phyloP scores from a whole-genome alignment of 2,888 invertebrate species.

The Scrobipalpa costella region DNA sequence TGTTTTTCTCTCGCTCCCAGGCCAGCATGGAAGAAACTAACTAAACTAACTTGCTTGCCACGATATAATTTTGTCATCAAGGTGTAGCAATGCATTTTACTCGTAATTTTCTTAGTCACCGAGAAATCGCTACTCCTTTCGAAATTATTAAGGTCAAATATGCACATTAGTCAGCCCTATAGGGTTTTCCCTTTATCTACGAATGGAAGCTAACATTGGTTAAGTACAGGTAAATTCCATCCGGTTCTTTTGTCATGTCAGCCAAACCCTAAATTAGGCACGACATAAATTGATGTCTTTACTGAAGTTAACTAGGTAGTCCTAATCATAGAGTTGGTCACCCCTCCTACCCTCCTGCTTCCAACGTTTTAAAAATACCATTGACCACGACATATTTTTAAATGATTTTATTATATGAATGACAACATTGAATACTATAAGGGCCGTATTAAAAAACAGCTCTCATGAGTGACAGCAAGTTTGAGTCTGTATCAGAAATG shows the following conservation, averaged over 20 bases:
- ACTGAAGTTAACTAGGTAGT: not conserved
- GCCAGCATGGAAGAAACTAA: too few relatives aligned
- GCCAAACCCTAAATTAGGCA: not conserved
- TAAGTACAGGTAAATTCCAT: not conserved
- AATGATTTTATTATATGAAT: too few relatives aligned
- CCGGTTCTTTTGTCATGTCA: not conserved
- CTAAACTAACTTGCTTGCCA: too few relatives aligned
- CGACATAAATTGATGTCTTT: not conserved
- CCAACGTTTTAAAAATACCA: too few relatives aligned
- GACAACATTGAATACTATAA: too few relatives aligned
- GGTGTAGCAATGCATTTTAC: not conserved
- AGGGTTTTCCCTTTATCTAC: conserved; percentile 10
- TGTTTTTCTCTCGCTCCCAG: too few relatives aligned
- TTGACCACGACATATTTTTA: too few relatives aligned
- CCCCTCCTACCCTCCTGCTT: not conserved
- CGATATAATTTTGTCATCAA: too few relatives aligned
- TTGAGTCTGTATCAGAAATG: too few relatives aligned
- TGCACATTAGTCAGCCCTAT: not conserved
- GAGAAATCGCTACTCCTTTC: not conserved
- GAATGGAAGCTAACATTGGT: not conserved
- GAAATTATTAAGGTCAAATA: conserved; percentile 2
- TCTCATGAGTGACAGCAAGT: too few relatives aligned
- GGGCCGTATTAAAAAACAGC: too few relatives aligned
- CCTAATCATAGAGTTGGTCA: not conserved
- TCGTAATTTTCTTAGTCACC: not conserved